Percentiles rank a stretch among this genome's conserved stretches.
Evolutionary conservation across 2,797 vertebrate genomes (phyloP).

Genomic region (Phataginus tetradactyla): DNA sequence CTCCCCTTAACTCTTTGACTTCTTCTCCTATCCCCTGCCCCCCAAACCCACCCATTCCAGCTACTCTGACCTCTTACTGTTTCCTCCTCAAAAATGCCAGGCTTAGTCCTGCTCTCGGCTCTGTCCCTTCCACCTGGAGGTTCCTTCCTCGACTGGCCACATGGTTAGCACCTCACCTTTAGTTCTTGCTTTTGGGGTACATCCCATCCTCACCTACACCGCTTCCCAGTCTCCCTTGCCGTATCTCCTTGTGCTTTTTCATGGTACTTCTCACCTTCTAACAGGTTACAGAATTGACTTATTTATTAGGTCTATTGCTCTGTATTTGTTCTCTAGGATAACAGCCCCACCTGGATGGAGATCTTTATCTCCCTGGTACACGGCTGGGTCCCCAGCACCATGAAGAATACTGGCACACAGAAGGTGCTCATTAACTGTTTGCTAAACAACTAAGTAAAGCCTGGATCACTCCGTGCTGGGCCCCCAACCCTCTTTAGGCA

Average conservation of each 20-base stretch:
- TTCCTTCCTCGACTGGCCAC: background rate
- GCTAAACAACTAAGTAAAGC: background rate
- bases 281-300: background rate
- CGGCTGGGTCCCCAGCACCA: background rate
- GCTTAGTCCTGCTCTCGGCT: background rate
- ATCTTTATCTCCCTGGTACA: background rate
- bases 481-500: background rate
- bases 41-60: background rate
- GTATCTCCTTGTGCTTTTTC: background rate
- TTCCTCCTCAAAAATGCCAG: background rate
- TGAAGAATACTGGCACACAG: background rate
- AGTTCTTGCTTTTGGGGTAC: rapidly evolving
- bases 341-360: background rate
- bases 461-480: background rate
- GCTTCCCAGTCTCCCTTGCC: background rate
- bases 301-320: background rate
- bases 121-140: background rate
- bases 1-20: background rate
- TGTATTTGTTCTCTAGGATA: background rate
- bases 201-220: background rate
- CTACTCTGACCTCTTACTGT: background rate
- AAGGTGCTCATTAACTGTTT: background rate
- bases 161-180: rapidly evolving
- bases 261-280: background rate
- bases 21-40: background rate